A percentile compares a stretch with the other conserved stretches of the same genome.
Conservation (phyloP, 2,888 invertebrate species). For the Ligdia adustata region DNA sequence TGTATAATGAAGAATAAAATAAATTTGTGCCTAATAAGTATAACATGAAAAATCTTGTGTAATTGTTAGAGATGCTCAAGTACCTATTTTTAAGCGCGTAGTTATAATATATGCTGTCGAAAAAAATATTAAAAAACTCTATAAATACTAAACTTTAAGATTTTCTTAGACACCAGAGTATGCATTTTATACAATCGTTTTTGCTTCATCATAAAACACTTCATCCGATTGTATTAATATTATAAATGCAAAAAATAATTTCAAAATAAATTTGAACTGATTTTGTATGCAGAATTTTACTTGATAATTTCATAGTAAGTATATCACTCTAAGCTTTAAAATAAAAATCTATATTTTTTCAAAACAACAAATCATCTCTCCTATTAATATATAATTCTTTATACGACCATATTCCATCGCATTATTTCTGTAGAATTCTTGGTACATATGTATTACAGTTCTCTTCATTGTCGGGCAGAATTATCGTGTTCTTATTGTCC, state of each 20-base stretch:
- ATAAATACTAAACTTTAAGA: slow-evolving; percentile 56
- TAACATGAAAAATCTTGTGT: slow-evolving; percentile 62
- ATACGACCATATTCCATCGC: too few relatives aligned
- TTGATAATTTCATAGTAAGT: not conserved
- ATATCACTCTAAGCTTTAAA: slow-evolving; percentile 1
- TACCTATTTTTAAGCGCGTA: slow-evolving; percentile 74
- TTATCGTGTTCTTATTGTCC: not conserved
- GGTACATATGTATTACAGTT: too few relatives aligned
- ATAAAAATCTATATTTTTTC: too few relatives aligned
- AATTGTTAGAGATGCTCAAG: slow-evolving; percentile 79
- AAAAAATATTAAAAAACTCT: slow-evolving; percentile 50
- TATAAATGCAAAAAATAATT: not conserved
- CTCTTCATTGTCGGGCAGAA: not conserved
- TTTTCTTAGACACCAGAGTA: slow-evolving; percentile 66
- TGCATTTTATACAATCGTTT: slow-evolving; percentile 65
- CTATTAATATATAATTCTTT: too few relatives aligned
- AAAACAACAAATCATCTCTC: too few relatives aligned
- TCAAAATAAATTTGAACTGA: too few relatives aligned
- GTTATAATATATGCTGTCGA: slow-evolving; percentile 76
- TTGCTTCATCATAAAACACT: slow-evolving; percentile 39
- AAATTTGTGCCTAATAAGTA: slow-evolving; percentile 79
- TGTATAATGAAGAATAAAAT: slow-evolving; percentile 50
- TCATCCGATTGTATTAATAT: slow-evolving; percentile 19
- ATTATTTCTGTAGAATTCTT: too few relatives aligned
- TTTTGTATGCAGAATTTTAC: too few relatives aligned